Percentiles rank a stretch among this genome's conserved stretches.
phyloP scores from a whole-genome alignment of 2,113 vertebrate genomes.

The Tricholaema leucomelas region DNA sequence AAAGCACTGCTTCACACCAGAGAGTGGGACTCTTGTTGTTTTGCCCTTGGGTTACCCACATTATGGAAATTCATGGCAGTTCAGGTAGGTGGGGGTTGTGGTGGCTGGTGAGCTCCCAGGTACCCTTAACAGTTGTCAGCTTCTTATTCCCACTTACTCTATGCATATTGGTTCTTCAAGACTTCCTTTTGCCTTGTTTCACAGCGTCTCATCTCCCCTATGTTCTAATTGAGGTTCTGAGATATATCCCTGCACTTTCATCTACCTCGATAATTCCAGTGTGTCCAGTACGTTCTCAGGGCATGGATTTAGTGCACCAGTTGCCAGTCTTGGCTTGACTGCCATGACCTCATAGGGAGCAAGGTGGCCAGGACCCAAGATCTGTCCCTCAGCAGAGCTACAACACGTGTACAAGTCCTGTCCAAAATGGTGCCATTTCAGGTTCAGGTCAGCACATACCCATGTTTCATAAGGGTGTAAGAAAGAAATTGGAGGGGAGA shows the following conservation, averaged over 20 bases:
- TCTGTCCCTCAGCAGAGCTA: background rate
- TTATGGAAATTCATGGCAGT: background rate
- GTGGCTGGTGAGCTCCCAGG: background rate
- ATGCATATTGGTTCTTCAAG: background rate
- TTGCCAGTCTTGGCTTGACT: background rate
- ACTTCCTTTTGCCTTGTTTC: background rate
- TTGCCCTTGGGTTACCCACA: background rate
- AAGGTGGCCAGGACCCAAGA: background rate
- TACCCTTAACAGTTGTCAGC: background rate
- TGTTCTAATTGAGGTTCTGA: background rate
- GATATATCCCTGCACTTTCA: background rate
- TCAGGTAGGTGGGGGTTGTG: background rate
- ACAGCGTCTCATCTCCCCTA: background rate
- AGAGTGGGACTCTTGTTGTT: background rate
- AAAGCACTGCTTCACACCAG: background rate
- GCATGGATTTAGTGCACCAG: background rate
- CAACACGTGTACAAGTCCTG: background rate
- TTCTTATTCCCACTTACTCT: background rate
- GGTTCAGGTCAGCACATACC: background rate
- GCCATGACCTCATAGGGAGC: background rate
- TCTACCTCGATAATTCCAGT: background rate
- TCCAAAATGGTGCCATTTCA: background rate
- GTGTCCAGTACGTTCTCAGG: background rate
- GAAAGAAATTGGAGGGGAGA: background rate
- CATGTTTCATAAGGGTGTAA: background rate